Evolutionary conservation across 2,113 vertebrate species (phyloP), one percentile per base, ranked within the genome.

Genomic region (Ornithorhynchus anatinus): DNA sequence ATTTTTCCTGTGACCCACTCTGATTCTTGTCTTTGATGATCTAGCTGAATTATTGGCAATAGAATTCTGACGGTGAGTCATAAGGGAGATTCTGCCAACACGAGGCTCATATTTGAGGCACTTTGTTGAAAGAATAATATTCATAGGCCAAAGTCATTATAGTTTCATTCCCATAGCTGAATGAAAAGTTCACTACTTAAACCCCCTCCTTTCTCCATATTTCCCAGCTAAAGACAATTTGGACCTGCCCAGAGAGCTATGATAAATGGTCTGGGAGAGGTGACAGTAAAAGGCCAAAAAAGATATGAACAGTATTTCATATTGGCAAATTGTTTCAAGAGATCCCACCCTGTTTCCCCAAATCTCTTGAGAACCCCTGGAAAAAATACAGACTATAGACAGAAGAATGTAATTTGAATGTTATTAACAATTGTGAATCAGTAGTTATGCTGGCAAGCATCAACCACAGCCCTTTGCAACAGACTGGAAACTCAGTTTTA

Each of bases 291-390:
- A 51, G 58, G 75, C 44, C 80, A 77, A 77, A 83, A 79, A 84
- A 84, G 77, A 86, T 82, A 79, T 77, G 40, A 82, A 84, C 77
- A 64, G 69, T 81, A 80, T 85, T 88, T 88, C 77, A 84, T 72
- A 84, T 56, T 83, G 81, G 79, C 74, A 84, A 86, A 84, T 84
- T 82, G 80, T 63, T 84, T 88, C 79, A 82, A 82, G 79, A 83
- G 86, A 88, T 80, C 73, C 63, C 70, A 79, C 56, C 56, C 65
- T 63, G 27, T 72, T 72, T 67, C 66, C 57, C 58, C 63, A 85
- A 83, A 75, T 72, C 60, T 65, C 78, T 75, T 85, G 63, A 33
- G 31, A 63, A 69, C 77, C 72, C 45, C 72, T 81, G 67, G 58
- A 72, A 84, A n/a, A 85, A 80, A 76, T 65, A 56, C 44, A 68